phyloP scores from a whole-genome alignment of 2,797 vertebrate species.

The Emydoidea blandingii region DNA sequence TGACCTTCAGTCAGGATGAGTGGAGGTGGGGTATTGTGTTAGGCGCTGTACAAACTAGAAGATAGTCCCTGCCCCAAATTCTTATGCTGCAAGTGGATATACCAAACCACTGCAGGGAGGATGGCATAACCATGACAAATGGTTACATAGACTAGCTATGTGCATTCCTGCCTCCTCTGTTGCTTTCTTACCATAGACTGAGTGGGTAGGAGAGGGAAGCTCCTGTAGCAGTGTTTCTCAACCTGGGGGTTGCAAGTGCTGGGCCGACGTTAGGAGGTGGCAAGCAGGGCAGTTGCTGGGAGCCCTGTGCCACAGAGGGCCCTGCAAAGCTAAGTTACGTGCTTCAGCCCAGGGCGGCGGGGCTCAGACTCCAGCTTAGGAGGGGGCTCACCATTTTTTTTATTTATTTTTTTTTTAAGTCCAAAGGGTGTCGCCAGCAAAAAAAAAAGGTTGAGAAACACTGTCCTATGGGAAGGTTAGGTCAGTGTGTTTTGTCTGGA shows the following conservation, averaged over 20 bases:
- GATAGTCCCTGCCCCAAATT: background rate
- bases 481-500: background rate
- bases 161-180: background rate
- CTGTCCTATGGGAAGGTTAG: background rate
- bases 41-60: background rate
- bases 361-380: background rate
- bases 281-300: background rate
- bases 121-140: background rate
- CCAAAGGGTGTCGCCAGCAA: background rate
- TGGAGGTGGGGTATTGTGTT: background rate
- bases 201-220: background rate
- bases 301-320: too few species aligned
- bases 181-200: background rate
- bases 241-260: background rate
- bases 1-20: background rate
- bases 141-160: background rate
- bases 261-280: background rate
- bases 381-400: too few species aligned
- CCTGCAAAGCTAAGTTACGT: too few species aligned
- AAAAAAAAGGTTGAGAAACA: background rate
- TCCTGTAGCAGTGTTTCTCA: background rate
- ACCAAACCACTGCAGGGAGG: background rate
- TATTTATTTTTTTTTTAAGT: background rate
- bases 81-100: background rate
- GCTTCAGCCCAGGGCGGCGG: too few species aligned